Base-by-base conservation (phyloP, 2,888 invertebrate genomes). In the Cartodere bifasciata region DNA sequence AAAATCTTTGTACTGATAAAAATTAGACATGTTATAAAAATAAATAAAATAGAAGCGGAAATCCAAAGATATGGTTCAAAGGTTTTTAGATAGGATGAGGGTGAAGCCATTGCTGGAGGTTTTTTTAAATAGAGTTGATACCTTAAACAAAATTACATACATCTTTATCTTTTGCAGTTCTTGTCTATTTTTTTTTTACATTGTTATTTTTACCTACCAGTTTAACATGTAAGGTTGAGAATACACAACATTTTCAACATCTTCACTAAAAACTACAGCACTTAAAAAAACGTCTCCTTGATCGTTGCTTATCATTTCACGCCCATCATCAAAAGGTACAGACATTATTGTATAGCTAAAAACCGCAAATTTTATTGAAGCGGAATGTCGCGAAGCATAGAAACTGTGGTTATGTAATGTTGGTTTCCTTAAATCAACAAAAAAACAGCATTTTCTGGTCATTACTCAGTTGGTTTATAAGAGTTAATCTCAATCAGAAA, bases 151-250 rank as follows among this genome's bases (percentile, higher is more conserved):
- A n/a, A n/a, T n/a, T n/a, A n/a, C n/a, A n/a, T n/a, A n/a, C n/a
- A n/a, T n/a, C n/a, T n/a, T n/a, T n/a, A n/a, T n/a, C n/a, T n/a
- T n/a, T n/a, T n/a, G n/a, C n/a, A n/a, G n/a, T n/a, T n/a, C n/a
- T n/a, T n/a, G n/a, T n/a, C n/a, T n/a, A n/a, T n/a, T n/a, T n/a
- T n/a, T n/a, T n/a, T n/a, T n/a, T n/a, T n/a, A n/a, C n/a, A n/a
- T 11, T 4, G 0, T 29, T 30, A 33, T 12, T 9, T 9, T 4
- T 28, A 36, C 42, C 38, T 43, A 56, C 57, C 57, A 57, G 29
- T 52, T 55, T 29, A 46, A 45, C 28, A 56, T 47, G 40, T 54
- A 57, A 3, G 56, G 57, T 33, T 58, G 57, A 0, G 55, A 51
- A 42, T 50, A 53, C 29, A 39, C 34, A 4, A 52, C 40, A 26